Evolutionary conservation across 2,797 vertebrate genomes (phyloP), one percentile per base, ranked within the genome.

Genomic region (Danio jaintianensis): DNA sequence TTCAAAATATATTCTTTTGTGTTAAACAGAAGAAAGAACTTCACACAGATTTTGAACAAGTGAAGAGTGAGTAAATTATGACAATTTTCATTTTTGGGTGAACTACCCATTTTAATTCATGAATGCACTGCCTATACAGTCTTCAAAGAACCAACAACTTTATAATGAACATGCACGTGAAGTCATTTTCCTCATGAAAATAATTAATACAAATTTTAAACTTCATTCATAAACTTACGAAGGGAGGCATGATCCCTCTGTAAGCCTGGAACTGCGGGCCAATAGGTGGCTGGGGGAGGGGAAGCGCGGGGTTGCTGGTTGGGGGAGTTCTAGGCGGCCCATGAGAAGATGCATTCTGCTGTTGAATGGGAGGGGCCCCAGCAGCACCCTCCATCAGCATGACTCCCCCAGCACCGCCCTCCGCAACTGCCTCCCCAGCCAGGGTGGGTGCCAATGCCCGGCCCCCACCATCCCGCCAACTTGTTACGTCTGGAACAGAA

Each of bases 401-500:
- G 84, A 92, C 92, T 83, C 92, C 94, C 84, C 93, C 94, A 84
- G 89, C 89, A 87, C 94, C 95, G 88, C 91, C 93, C 87, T 96
- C 95, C 78, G 85, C 91, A 80, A 92, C 95, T 91, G 93, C 94
- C 92, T 94, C 94, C 91, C 93, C 94, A 87, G 90, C 84, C 87
- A 93, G 83, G 93, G 92, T 92, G 92, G 93, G 91, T 16, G 91
- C 93, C 93, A 94, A 76, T 77, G 85, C 91, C 85, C 95, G 96
- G 91, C 96, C 95, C 93, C 96, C 96, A 95, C 96, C 96, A 75
- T 97, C 96, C 95, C 96, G 96, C 96, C 96, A 97, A 86, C 93
- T 96, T 87, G 96, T 95, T 84, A 95, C 95, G 91, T 97, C 96
- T 96, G 85, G 13, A 59, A 68, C 3, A 59, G 18, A 76, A 29